Percentiles rank a stretch among this genome's conserved stretches.
These are phyloP conservation scores for Macaria liturata DNA, from an alignment of 2,888 invertebrate species.

Conservation along the genomic window DNA sequence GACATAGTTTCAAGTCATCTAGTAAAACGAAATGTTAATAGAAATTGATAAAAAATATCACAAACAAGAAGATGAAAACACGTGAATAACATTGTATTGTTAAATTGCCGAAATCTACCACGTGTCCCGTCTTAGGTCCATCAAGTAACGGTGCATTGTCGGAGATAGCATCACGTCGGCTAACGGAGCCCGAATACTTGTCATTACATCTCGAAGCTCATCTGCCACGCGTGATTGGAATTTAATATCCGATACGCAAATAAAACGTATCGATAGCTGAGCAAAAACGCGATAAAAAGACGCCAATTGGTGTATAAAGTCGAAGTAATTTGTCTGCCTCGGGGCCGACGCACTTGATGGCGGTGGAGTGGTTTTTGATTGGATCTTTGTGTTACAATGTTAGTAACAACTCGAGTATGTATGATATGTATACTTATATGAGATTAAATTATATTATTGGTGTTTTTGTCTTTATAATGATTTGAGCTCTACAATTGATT, in stretches of 20 bases:
- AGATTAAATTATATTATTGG: too few species aligned
- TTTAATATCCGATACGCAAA: conserved; percentile 45
- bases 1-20: too few species aligned
- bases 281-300: conserved; percentile 14
- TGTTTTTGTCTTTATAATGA: too few species aligned
- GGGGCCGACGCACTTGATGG: too few species aligned
- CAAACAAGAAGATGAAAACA: too few species aligned
- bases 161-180: conserved; percentile 63
- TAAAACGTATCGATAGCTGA: conserved; percentile 31
- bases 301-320: conserved; percentile 25
- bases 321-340: conserved; percentile 14
- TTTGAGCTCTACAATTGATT: too few species aligned
- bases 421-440: too few species aligned
- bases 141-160: conserved; percentile 37
- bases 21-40: too few species aligned
- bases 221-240: conserved; percentile 52
- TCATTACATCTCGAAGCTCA: conserved; percentile 55
- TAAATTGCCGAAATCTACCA: conserved; percentile 15
- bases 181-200: conserved; percentile 69
- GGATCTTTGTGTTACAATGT: background rate
- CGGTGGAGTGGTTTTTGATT: background rate
- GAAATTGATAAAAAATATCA: too few species aligned
- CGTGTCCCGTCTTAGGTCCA: conserved; percentile 35
- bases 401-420: too few species aligned
- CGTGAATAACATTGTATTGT: conserved; percentile 1